Conservation (phyloP, 1,140 invertebrate genomes). For the Ostrea edulis region DNA sequence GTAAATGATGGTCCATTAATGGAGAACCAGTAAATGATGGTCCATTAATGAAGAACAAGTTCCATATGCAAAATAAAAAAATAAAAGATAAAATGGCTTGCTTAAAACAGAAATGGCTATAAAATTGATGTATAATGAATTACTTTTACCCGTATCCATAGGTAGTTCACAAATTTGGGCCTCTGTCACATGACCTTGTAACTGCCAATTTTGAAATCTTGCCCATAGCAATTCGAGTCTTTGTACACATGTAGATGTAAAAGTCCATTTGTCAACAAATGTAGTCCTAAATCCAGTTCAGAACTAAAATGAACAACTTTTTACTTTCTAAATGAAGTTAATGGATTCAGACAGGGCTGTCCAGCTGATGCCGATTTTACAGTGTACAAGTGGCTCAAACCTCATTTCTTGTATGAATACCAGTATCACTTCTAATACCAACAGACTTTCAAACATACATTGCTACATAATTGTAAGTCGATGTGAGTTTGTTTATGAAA, state of each 20-base stretch:
- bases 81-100: not conserved
- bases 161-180: not conserved
- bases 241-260: not conserved
- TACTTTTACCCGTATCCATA: not conserved
- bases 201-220: not conserved
- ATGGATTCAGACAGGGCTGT: too few relatives aligned
- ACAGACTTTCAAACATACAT: not conserved
- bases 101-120: not conserved
- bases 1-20: too few relatives aligned
- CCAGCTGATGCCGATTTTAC: too few relatives aligned
- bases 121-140: not conserved
- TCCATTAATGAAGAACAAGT: not conserved
- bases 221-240: not conserved
- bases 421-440: too few relatives aligned
- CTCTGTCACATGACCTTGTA: not conserved
- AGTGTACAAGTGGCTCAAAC: too few relatives aligned
- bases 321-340: too few relatives aligned
- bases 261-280: not conserved
- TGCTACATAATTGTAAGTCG: not conserved
- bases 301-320: too few relatives aligned
- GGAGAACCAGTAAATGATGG: not conserved
- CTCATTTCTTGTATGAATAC: too few relatives aligned
- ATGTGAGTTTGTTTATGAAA: not conserved
- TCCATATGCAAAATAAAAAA: not conserved
- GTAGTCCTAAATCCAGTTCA: not conserved